These are phyloP conservation scores for Sparidentex hasta DNA, from an alignment of 2,797 vertebrate genomes.

Conservation along the genomic window DNA sequence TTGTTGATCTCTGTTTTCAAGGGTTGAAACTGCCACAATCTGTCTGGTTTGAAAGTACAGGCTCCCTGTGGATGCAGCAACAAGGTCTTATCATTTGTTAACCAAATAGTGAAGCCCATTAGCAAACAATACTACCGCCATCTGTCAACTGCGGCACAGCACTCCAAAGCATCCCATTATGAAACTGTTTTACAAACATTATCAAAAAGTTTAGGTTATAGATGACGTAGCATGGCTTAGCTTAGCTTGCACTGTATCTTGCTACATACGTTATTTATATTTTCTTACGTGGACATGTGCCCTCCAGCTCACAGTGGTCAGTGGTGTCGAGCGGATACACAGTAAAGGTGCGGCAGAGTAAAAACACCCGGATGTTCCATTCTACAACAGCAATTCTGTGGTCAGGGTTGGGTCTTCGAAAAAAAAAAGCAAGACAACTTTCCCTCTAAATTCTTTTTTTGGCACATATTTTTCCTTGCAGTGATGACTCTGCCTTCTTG, in stretches of 20 bases:
- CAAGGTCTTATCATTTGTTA: conserved; percentile 71
- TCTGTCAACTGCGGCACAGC: conserved; percentile 34
- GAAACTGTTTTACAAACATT: conserved; percentile 73
- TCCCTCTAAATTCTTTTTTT: conserved; percentile 52
- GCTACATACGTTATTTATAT: conserved; percentile 46
- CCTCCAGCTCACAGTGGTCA: conserved; percentile 70
- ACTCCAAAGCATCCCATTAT: conserved; percentile 37
- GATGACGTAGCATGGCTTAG: conserved; percentile 13
- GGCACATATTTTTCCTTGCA: conserved; percentile 62
- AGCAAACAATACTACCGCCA: conserved; percentile 28
- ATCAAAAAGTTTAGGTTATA: conserved; percentile 64
- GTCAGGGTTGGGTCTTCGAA: conserved; percentile 51
- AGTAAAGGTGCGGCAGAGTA: conserved; percentile 42
- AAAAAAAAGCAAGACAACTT: conserved; percentile 52
- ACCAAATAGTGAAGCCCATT: conserved; percentile 59
- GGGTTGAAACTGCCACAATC: conserved; percentile 12
- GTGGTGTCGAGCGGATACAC: conserved; percentile 46
- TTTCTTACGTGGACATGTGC: conserved; percentile 13
- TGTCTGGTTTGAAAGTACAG: conserved; percentile 36
- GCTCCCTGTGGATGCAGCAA: conserved; percentile 37
- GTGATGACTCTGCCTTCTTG: conserved; percentile 53
- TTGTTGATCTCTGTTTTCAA: background rate
- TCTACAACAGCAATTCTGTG: conserved; percentile 32
- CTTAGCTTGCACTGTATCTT: conserved; percentile 28
- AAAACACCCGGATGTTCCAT: conserved; percentile 40